These are phyloP conservation scores for Sinotaia quadrata DNA, from an alignment of 2,888 invertebrate species.

Conservation along the genomic window DNA sequence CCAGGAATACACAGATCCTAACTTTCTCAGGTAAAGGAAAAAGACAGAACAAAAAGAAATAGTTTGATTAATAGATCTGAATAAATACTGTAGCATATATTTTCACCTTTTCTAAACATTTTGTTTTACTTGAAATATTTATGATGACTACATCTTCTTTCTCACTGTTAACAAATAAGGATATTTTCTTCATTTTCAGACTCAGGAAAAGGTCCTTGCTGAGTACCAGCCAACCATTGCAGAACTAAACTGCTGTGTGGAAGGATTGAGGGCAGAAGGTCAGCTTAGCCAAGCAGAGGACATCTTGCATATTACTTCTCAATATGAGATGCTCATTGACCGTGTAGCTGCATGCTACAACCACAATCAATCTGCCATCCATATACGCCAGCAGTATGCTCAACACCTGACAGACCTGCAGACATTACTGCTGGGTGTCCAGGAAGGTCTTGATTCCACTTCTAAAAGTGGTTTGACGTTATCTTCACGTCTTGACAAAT, in stretches of 20 bases:
- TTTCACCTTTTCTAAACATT: too few relatives aligned
- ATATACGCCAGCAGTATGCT: conserved; percentile 90
- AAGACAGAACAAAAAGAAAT: too few relatives aligned
- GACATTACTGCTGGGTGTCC: conserved; percentile 45
- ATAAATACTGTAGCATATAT: too few relatives aligned
- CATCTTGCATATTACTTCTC: conserved; percentile 83
- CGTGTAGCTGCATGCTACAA: conserved; percentile 83
- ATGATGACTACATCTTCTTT: too few relatives aligned
- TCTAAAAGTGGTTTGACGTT: conserved; percentile 49
- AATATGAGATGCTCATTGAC: conserved; percentile 89
- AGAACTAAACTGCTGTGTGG: conserved; percentile 51
- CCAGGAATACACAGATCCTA: too few relatives aligned
- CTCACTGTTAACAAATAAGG: too few relatives aligned
- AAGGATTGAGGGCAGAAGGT: conserved; percentile 79
- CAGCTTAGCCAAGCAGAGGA: conserved; percentile 80
- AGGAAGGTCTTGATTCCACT: conserved; percentile 51
- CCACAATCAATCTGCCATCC: conserved; percentile 81
- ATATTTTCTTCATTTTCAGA: too few relatives aligned
- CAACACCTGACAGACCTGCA: conserved; percentile 73
- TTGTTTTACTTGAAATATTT: too few relatives aligned
- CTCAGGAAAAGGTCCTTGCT: conserved; percentile 65
- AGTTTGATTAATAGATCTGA: too few relatives aligned
- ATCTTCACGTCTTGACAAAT: conserved; percentile 54
- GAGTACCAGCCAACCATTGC: conserved; percentile 54
- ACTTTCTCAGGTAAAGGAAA: too few relatives aligned